phyloP scores from a whole-genome alignment of 2,113 vertebrate genomes.

The Nothoprocta perdicaria region DNA sequence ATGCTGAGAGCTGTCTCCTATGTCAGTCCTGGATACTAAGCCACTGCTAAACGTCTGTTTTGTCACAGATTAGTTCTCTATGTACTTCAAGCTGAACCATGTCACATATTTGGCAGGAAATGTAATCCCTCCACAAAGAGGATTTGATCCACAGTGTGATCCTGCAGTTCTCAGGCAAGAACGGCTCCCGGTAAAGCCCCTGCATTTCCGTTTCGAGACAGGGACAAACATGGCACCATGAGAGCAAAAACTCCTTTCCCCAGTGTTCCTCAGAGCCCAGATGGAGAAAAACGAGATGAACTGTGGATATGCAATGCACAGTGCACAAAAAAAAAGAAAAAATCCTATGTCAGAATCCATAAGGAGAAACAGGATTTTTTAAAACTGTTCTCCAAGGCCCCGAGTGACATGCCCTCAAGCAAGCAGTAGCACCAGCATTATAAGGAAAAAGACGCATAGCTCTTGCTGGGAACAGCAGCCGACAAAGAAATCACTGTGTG shows the following conservation, averaged over 20 bases:
- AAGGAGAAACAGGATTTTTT: not conserved
- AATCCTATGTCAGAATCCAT: not conserved
- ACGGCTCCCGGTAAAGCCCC: not conserved
- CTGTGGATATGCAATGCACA: not conserved
- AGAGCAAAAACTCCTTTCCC: not conserved
- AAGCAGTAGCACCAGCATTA: not conserved
- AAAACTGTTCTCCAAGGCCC: not conserved
- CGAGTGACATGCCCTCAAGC: not conserved
- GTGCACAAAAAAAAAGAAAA: not conserved
- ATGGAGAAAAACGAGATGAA: not conserved
- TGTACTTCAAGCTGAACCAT: slow-evolving; percentile 40
- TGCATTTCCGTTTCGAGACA: not conserved
- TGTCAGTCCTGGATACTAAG: slow-evolving; percentile 28
- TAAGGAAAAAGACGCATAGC: not conserved
- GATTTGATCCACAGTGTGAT: slow-evolving; percentile 51
- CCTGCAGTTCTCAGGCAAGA: not conserved
- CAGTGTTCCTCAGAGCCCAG: not conserved
- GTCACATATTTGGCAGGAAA: slow-evolving; percentile 54
- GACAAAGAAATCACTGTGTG: not conserved
- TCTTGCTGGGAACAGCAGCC: not conserved
- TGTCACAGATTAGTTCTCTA: slow-evolving; percentile 36
- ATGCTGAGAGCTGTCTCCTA: not conserved
- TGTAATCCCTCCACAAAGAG: slow-evolving; percentile 54
- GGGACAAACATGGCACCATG: not conserved
- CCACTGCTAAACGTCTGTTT: slow-evolving; percentile 42